Evolutionary conservation across 2,888 invertebrate species (phyloP).

Genomic region (Drosophila sordidula): DNA sequence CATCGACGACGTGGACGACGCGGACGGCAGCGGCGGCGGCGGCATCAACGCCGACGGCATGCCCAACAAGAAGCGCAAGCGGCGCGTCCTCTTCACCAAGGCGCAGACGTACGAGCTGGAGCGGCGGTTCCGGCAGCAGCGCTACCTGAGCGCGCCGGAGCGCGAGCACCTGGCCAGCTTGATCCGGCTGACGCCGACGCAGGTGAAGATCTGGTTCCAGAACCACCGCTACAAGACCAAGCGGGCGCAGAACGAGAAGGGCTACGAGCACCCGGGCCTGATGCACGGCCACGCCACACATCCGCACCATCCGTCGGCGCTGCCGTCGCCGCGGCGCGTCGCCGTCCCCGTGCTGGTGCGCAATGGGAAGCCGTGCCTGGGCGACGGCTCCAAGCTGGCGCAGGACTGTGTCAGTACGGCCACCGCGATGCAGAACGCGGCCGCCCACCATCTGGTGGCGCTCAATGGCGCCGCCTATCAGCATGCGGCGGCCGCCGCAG

Average conservation of each 20-base stretch:
- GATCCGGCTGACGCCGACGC: conserved; percentile 98
- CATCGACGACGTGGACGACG: conserved; percentile 87
- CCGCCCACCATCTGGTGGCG: conserved; percentile 74
- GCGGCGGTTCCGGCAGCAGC: conserved; percentile 96
- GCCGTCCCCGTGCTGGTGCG: conserved; percentile 97
- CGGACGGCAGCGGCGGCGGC: conserved; percentile 81
- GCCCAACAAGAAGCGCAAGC: conserved; percentile 94
- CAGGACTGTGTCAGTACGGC: conserved; percentile 85
- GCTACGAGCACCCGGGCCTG: conserved; percentile 87
- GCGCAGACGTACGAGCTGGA: conserved; percentile 98
- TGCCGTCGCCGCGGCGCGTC: conserved; percentile 94
- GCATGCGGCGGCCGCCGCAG: conserved; percentile 84
- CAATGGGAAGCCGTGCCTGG: conserved; percentile 96
- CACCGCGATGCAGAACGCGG: conserved; percentile 85
- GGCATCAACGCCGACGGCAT: conserved; percentile 85
- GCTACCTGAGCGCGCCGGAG: conserved; percentile 98
- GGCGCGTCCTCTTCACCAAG: conserved; percentile 98
- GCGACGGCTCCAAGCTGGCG: conserved; percentile 85
- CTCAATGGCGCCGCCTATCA: conserved; percentile 78
- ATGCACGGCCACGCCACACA: conserved; percentile 78
- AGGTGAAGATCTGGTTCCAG: conserved; percentile 99
- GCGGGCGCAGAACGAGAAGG: conserved; percentile 97
- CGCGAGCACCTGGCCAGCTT: conserved; percentile 97
- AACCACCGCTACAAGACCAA: conserved; percentile 99
- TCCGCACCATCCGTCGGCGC: conserved; percentile 85